Evolutionary conservation across 2,113 vertebrate species (phyloP), one percentile per base, ranked within the genome.

Genomic region (Grallaria varia): DNA sequence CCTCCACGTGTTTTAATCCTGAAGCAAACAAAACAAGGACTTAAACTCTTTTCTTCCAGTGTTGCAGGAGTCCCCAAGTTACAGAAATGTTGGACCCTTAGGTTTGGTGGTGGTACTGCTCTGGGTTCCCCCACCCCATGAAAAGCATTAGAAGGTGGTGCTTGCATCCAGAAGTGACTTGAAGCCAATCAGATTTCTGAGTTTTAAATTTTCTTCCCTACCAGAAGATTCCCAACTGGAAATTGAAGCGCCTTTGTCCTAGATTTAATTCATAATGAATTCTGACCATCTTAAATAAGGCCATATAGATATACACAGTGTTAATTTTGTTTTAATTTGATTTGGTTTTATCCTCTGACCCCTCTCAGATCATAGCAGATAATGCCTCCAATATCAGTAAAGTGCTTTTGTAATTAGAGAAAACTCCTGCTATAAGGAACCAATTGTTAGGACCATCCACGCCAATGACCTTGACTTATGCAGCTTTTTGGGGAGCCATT

Each of bases 251-350:
- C 22, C 40, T 80, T 68, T 44, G 25, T 13, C 25, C 12, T n/a
- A 69, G 24, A 28, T n/a, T 39, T 30, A 55, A 52, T 4, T 40
- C 5, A 2, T 3, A 53, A 7, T 22, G 6, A 27, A 30, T 78
- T 66, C 37, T 53, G 23, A 62, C 10, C 6, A 21, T 27, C 53
- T 84, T 39, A 56, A 83, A 18, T 28, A 49, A 66, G 28, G 28
- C 8, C 66, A 15, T 74, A 23, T 5, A 53, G 50, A 53, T 5
- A 37, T 1, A 4, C 2, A 74, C 13, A 4, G 0, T 18, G 31
- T 24, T 15, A 24, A 40, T n/a, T 81, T 67, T 59, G 9, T 20
- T 47, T 89, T 90, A 2, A 40, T 39, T 56, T 18, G 3, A 3
- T 39, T 11, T 2, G 3, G 5, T 28, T 87, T 76, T 50, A 18